Percentiles rank a stretch among this genome's conserved stretches.
Conservation (phyloP, 37 sponge, comb jelly and placozoan species). For the Dysidea cf. avara region DNA sequence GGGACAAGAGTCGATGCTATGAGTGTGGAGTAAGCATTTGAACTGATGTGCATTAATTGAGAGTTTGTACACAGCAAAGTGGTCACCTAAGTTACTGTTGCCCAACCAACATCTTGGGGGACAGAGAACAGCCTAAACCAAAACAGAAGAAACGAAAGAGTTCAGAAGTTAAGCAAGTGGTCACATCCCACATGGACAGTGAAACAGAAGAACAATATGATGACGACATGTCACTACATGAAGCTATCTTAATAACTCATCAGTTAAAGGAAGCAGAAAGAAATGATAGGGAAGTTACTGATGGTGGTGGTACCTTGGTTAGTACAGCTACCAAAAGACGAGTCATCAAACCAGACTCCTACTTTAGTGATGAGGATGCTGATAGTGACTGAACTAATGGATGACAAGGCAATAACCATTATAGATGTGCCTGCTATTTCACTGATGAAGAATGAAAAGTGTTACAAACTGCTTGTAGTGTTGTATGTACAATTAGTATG, state of each 20-base stretch:
- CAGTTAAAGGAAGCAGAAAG: constrained; percentile 10
- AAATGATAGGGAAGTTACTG: background rate
- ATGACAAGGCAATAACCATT: too few species aligned
- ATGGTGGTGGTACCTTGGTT: background rate
- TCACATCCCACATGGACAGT: constrained; percentile 8
- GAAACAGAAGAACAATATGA: constrained; percentile 49
- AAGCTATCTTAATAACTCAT: constrained; percentile 48
- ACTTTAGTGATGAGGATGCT: constrained; percentile 90
- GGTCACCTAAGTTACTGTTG: constrained; percentile 95
- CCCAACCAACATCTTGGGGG: constrained; percentile 82
- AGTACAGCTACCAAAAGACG: constrained; percentile 27
- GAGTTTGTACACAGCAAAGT: constrained; percentile 33
- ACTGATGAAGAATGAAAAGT: background rate
- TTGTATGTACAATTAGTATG: background rate
- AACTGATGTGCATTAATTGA: background rate
- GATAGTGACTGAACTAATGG: background rate
- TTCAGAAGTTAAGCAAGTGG: constrained; percentile 22
- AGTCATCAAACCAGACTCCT: constrained; percentile 59
- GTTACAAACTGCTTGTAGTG: background rate
- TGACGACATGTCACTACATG: constrained; percentile 61
- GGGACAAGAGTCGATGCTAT: constrained; percentile 85
- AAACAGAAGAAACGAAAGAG: constrained; percentile 61
- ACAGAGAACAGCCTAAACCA: constrained; percentile 74
- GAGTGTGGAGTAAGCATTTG: constrained; percentile 82
- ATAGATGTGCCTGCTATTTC: too few species aligned